A percentile compares a stretch with the other conserved stretches of the same genome.
Evolutionary conservation across 2,797 vertebrate species (phyloP).

Genomic region (Cynodonichthys magdalenae): DNA sequence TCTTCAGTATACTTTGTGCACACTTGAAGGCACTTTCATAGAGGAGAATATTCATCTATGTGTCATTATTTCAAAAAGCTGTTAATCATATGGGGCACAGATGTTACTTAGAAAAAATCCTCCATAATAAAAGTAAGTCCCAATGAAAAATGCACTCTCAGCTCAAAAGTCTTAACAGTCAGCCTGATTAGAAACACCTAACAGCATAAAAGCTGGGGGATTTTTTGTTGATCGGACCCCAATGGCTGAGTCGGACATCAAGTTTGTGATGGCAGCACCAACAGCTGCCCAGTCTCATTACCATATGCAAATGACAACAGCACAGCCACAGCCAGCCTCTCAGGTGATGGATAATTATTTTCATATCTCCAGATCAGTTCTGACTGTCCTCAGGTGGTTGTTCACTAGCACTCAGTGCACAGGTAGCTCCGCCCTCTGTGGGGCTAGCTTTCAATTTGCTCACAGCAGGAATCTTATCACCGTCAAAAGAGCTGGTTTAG

Average conservation of each 20-base stretch:
- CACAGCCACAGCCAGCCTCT: conserved; percentile 61
- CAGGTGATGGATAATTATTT: conserved; percentile 79
- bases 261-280: conserved; percentile 67
- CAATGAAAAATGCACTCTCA: conserved; percentile 12
- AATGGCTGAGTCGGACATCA: conserved; percentile 55
- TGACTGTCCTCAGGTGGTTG: conserved; percentile 69
- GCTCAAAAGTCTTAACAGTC: conserved; percentile 1
- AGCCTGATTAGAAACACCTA: conserved; percentile 39
- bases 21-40: conserved; percentile 12
- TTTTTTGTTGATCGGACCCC: conserved; percentile 58
- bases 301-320: conserved; percentile 76
- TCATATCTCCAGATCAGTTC: conserved; percentile 78
- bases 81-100: conserved; percentile 36
- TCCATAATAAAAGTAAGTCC: conserved; percentile 21
- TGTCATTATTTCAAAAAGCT: conserved; percentile 31
- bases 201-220: conserved; percentile 39
- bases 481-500: conserved; percentile 42
- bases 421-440: conserved; percentile 60
- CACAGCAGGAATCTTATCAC: conserved; percentile 57
- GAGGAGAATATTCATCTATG: conserved; percentile 15
- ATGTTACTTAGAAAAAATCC: conserved; percentile 21
- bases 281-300: conserved; percentile 80
- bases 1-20: conserved; percentile 13
- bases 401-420: conserved; percentile 53
- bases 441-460: conserved; percentile 72